Percentiles rank a stretch among this genome's conserved stretches.
These are phyloP conservation scores for Aegithalos caudatus DNA, from an alignment of 2,113 vertebrate species.

Conservation along the genomic window DNA sequence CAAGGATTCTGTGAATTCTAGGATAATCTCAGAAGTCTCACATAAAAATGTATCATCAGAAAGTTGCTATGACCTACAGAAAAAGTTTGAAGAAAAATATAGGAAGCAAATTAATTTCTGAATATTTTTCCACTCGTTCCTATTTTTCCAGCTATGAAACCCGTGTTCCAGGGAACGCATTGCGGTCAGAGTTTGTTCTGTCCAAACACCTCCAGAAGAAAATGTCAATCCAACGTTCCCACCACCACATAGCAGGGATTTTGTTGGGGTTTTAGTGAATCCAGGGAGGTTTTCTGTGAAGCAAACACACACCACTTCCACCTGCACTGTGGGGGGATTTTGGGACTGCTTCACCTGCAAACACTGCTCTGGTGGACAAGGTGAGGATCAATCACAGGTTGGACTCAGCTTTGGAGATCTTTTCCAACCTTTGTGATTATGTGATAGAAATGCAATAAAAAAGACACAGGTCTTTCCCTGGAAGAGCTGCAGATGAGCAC, in stretches of 20 bases:
- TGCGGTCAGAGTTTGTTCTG: neutral
- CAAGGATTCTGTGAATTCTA: neutral
- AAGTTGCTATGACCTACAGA: neutral
- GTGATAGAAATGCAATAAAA: neutral
- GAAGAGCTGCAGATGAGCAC: neutral
- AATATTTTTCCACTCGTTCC: neutral
- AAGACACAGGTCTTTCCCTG: neutral
- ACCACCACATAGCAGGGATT: neutral
- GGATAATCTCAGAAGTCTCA: neutral
- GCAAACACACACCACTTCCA: neutral
- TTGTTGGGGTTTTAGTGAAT: neutral
- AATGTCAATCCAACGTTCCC: neutral
- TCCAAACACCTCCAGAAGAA: neutral
- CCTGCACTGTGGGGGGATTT: neutral
- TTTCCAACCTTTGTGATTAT: neutral
- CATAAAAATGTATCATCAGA: rapidly evolving
- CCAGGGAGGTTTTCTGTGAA: neutral
- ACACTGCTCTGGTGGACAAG: neutral
- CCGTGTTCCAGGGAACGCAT: rapidly evolving
- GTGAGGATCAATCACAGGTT: neutral
- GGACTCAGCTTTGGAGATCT: neutral
- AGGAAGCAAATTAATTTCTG: neutral
- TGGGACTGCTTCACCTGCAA: neutral
- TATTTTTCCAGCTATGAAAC: neutral
- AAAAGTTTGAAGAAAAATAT: neutral